A percentile compares a stretch with the other conserved stretches of the same genome.
phyloP scores from a whole-genome alignment of 1,140 invertebrate species.

The Rhynchophorus ferrugineus region DNA sequence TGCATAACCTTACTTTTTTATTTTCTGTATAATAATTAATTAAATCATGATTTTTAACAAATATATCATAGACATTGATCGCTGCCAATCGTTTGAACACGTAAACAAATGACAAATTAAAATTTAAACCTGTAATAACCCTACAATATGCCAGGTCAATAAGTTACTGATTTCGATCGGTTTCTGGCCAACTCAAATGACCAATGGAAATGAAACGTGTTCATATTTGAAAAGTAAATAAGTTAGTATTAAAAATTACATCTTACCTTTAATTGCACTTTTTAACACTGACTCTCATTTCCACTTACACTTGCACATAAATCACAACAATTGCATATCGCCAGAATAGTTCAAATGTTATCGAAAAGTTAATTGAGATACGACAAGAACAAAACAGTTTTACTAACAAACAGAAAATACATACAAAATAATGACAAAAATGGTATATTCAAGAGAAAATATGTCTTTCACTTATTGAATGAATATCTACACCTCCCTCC shows the following conservation, averaged over 20 bases:
- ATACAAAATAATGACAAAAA: not conserved
- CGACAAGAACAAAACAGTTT: not conserved
- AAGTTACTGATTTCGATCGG: too few relatives aligned
- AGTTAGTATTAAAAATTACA: too few relatives aligned
- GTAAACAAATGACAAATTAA: not conserved
- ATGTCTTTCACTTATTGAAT: not conserved
- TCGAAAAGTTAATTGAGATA: not conserved
- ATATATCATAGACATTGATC: too few relatives aligned
- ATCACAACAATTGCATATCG: not conserved
- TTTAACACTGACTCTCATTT: not conserved
- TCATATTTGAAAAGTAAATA: too few relatives aligned
- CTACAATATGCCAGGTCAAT: not conserved
- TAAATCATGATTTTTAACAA: too few relatives aligned
- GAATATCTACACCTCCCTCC: not conserved
- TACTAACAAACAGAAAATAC: not conserved
- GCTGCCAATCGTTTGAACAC: too few relatives aligned
- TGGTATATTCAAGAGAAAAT: not conserved
- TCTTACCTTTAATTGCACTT: not conserved
- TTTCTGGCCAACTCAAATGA: too few relatives aligned
- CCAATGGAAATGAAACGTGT: too few relatives aligned
- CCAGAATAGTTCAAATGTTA: not conserved
- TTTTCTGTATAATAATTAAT: not conserved
- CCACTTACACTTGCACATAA: not conserved
- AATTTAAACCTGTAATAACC: not conserved
- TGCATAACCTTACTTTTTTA: conserved; percentile 3